Evolutionary conservation across 2,888 invertebrate genomes (phyloP), one percentile per base, ranked within the genome.

Genomic region (Sepioteuthis lessoniana): DNA sequence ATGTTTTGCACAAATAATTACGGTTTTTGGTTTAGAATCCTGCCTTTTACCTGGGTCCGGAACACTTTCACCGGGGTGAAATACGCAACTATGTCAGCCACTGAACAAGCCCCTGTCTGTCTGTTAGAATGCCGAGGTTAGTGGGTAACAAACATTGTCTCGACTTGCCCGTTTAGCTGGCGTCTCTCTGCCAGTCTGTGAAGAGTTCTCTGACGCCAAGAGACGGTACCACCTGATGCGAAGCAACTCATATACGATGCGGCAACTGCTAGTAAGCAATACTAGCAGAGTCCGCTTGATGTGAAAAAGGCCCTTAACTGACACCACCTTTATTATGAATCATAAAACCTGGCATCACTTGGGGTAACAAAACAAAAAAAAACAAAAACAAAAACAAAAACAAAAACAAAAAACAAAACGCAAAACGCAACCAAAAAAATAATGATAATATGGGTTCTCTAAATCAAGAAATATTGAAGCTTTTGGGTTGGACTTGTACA

Each of bases 181-280:
- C 76, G 76, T 76, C 76, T 76, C n/a, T 13, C 16, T 19, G n/a
- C n/a, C n/a, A 76, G 76, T 76, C 76, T 76, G n/a, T n/a, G 76
- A 76, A 76, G 76, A n/a, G 76, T 76, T n/a, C n/a, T n/a, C n/a
- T 76, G 76, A 76, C 76, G 76, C 76, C 76, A 76, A 76, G n/a
- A 76, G 76, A n/a, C n/a, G n/a, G n/a, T 76, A 76, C 76, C 76
- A 76, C 76, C 76, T 76, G 76, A 76, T 16, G 76, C 13, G 76
- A 76, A 4, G 16, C 76, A n/a, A 10, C 76, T 0, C 76, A n/a
- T n/a, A 21, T n/a, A 35, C n/a, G 76, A n/a, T n/a, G 76, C 31
- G n/a, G 16, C 16, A 76, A 76, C n/a, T 3, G 10, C n/a, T 76
- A 8, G 76, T 21, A 76, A 76, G n/a, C 76, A 76, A 76, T 0